Base-by-base conservation (phyloP, 2,113 vertebrate species). In the Scalopus aquaticus region DNA sequence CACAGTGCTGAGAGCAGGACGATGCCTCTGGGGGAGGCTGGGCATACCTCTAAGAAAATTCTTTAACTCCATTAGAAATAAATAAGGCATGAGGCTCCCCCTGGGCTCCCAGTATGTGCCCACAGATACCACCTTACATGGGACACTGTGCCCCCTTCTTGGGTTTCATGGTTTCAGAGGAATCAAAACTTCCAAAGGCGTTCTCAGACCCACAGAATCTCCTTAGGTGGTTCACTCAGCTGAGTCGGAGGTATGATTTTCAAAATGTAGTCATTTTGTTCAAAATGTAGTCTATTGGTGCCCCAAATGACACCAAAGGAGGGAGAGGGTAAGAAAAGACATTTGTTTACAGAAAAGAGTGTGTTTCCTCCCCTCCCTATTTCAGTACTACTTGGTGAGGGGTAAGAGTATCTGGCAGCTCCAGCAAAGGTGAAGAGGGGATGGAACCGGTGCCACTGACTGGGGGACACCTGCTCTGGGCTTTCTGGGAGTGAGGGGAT, bases 51-150 rank as follows among this genome's bases (percentile, higher is more conserved):
- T 95, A 95, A 95, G 97, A 97, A 96, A 98, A 97, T 86, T 95
- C 70, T 97, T 97, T 97, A 32, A 22, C 91, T 51, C 49, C 67
- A 16, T 96, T 98, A 97, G 96, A 97, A 97, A 97, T 97, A 97
- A 97, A 97, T 97, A 97, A 98, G 96, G 94, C 94, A 95, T 96
- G 96, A 97, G 93, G 28, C 58, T 80, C 56, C 19, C 44, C 46
- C 4, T 56, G 30, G 97, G 93, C 96, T 97, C 94, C 94, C 69
- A 94, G 56, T 79, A 96, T 92, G 92, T 97, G 94, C 93, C 78
- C 96, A 96, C 82, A 16, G 93, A 76, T 86, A 93, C 90, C 49
- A 93, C 87, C 95, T 97, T 95, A 86, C 30, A 81, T 69, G 0
- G 62, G 88, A 93, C 12, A 11, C 0, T 62, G 5, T 10, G 64